A percentile compares a stretch with the other conserved stretches of the same genome.
Conservation (phyloP, 2,797 vertebrate species). For the Sebastes oblongus region DNA sequence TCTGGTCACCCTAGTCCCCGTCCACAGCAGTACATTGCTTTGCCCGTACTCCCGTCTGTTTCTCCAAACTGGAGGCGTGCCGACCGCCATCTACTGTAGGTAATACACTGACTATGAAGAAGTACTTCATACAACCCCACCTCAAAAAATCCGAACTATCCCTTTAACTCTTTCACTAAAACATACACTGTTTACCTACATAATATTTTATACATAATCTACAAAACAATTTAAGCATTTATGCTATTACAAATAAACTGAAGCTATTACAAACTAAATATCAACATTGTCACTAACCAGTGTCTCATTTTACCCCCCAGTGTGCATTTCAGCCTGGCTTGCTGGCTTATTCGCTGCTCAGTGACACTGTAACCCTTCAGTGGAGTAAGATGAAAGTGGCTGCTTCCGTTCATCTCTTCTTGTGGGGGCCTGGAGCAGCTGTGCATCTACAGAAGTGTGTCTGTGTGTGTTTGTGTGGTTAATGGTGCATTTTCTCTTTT, state of each 20-base stretch:
- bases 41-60: background rate
- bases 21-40: background rate
- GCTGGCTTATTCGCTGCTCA: background rate
- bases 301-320: background rate
- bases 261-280: background rate
- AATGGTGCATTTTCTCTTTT: slow-evolving; percentile 62
- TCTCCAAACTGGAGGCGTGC: too few relatives aligned
- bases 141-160: too few relatives aligned
- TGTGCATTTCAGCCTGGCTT: background rate
- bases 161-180: background rate
- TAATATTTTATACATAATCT: background rate
- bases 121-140: too few relatives aligned
- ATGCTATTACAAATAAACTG: background rate
- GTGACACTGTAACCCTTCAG: slow-evolving; percentile 17
- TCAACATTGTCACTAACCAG: background rate
- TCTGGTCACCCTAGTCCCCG: background rate
- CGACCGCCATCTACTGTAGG: too few relatives aligned
- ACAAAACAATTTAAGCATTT: background rate
- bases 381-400: slow-evolving; percentile 18
- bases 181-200: background rate
- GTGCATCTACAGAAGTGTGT: slow-evolving; percentile 3
- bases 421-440: slow-evolving; percentile 26
- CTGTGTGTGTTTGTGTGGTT: slow-evolving; percentile 19
- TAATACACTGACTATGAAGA: too few relatives aligned
- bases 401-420: slow-evolving; percentile 12